Percentiles rank a stretch among this genome's conserved stretches.
These are phyloP conservation scores for Sitobion miscanthi DNA, from an alignment of 1,140 invertebrate species.

Conservation along the genomic window DNA sequence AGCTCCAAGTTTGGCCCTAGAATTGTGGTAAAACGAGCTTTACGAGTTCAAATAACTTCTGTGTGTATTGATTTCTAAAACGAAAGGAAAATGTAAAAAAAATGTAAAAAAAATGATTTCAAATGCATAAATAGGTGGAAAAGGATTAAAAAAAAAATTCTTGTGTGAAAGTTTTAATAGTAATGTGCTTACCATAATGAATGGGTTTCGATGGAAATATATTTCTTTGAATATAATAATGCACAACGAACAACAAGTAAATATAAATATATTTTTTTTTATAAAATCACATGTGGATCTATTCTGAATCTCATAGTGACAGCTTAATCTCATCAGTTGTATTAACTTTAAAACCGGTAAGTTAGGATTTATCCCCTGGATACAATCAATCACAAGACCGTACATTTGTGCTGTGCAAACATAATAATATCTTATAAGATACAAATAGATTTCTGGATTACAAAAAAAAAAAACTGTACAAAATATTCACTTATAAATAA, in stretches of 20 bases:
- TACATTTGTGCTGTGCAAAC: background rate
- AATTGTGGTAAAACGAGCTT: conserved; percentile 32
- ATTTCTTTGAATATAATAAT: background rate
- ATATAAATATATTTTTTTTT: background rate
- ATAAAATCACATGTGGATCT: background rate
- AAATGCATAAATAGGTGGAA: background rate
- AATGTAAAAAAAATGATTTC: background rate
- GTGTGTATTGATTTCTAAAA: conserved; percentile 18
- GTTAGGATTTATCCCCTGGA: too few species aligned
- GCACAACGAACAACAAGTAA: background rate
- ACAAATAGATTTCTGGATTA: background rate
- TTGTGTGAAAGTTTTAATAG: background rate
- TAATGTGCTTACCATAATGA: background rate
- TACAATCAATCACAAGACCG: background rate
- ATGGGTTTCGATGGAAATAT: background rate
- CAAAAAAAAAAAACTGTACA: background rate
- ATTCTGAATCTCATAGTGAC: background rate
- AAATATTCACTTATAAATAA: too few species aligned
- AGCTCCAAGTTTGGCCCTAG: background rate
- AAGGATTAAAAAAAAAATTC: background rate
- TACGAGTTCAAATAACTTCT: background rate
- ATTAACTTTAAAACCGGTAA: background rate
- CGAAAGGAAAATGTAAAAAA: background rate
- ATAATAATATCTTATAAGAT: too few species aligned
- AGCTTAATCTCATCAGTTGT: background rate